phyloP scores from a whole-genome alignment of 2,113 vertebrate species.

The Ginglymostoma cirratum region DNA sequence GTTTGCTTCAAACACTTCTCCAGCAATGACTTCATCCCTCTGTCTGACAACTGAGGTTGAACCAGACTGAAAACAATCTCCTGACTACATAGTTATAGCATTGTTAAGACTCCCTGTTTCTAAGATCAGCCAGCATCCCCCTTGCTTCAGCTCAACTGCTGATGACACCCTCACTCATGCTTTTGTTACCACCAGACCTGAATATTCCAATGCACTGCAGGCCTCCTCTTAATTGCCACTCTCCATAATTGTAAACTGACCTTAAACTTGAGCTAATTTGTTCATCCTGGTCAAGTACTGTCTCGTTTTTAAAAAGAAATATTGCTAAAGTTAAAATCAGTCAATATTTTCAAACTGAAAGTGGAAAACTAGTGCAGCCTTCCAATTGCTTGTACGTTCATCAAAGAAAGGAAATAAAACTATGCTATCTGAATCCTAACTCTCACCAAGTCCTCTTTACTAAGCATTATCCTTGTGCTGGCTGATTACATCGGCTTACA shows the following conservation, averaged over 20 bases:
- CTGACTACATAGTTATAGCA: background rate
- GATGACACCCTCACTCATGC: background rate
- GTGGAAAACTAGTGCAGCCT: too few species aligned
- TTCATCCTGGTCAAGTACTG: too few species aligned
- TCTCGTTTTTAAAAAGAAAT: too few species aligned
- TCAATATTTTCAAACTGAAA: too few species aligned
- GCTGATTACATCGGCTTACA: background rate
- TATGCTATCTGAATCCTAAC: background rate
- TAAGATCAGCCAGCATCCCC: background rate
- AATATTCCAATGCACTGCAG: background rate
- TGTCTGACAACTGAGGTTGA: background rate
- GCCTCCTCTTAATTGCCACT: background rate
- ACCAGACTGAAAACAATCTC: background rate
- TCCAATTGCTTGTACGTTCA: too few species aligned
- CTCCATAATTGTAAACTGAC: background rate
- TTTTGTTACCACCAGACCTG: background rate
- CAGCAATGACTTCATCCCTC: background rate
- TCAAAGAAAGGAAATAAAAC: background rate
- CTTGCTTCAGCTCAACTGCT: background rate
- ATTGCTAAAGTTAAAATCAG: too few species aligned
- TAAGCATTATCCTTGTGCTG: background rate
- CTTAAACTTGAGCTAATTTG: too few species aligned
- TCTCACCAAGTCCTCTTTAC: background rate
- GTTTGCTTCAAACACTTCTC: background rate
- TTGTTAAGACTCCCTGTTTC: background rate